Conservation (phyloP, 2,797 vertebrate genomes). For the Cynopterus sphinx region DNA sequence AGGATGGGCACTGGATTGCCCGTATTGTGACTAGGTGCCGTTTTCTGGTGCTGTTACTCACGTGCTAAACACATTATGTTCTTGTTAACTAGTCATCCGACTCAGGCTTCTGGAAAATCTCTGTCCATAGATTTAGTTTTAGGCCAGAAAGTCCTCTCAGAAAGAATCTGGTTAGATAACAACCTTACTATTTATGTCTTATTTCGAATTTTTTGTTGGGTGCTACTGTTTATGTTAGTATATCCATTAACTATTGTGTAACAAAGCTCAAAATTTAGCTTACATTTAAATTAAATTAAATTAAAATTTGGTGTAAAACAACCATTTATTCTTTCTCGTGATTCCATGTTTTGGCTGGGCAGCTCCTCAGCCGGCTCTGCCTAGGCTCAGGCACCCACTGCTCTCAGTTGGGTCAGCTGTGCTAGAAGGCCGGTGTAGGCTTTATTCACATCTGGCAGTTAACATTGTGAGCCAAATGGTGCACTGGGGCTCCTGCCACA, state of each 20-base stretch:
- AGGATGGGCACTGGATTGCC: rapidly evolving
- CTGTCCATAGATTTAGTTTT: constrained; percentile 1
- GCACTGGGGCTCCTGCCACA: background rate
- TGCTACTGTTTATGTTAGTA: background rate
- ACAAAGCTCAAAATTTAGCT: background rate
- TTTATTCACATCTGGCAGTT: background rate
- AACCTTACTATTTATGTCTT: background rate
- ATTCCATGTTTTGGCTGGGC: background rate
- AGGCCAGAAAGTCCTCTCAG: background rate
- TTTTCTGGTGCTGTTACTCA: background rate
- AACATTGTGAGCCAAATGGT: rapidly evolving
- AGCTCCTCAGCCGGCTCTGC: background rate
- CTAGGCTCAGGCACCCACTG: background rate
- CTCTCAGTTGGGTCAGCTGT: background rate
- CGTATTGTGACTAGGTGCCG: background rate
- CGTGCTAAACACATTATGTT: background rate
- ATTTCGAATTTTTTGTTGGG: background rate
- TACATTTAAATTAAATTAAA: too few relatives aligned
- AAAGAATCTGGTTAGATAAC: constrained; percentile 35
- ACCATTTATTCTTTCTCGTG: background rate
- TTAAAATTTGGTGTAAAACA: background rate
- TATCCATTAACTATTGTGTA: background rate
- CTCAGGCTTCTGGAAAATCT: constrained; percentile 38
- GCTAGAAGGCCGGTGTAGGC: background rate
- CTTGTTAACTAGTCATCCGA: background rate